Evolutionary conservation across 2,113 vertebrate genomes (phyloP), one percentile per base, ranked within the genome.

Genomic region (Hydropotes inermis): DNA sequence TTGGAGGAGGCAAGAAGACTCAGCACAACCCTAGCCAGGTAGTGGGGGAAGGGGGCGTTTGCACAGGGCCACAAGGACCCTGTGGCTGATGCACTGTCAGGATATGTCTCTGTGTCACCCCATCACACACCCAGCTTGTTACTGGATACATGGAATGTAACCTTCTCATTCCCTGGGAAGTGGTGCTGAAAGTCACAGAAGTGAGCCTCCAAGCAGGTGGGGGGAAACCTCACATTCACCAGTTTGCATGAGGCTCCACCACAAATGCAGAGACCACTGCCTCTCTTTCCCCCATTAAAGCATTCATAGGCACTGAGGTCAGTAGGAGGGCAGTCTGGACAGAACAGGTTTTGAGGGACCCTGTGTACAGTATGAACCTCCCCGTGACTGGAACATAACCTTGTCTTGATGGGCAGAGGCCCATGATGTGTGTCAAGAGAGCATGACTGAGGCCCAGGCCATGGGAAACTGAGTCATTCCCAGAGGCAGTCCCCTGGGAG

Each of bases 341-440:
- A 61, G 67, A 13, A 67, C 23, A n/a, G 57, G 28, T 13, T 23
- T 8, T 70, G 64, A 33, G 54, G 50, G n/a, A 36, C 10, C 39
- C 1, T 50, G 54, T 39, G 57, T 64, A 47, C 23, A 70, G 12
- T 33, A 57, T 50, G 23, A 84, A 7, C 16, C 15, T 86, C 57
- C 39, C 79, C 23, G 36, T 89, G 61, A 39, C 28, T 45, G 28
- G 58, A 82, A 43, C 4, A 2, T 33, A 27, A 60, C 54, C 52
- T 82, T 64, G 39, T 76, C 36, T 28, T 57, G 45, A 74, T 55
- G 27, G 16, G n/a, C 54, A 89, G 45, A 94, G 52, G 15, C 52
- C 70, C 55, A 27, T 58, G n/a, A 85, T 57, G 33, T 89, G 13
- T 91, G 45, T 36, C 28, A 89, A 95, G 28, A 55, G 47, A 28